Evolutionary conservation across 2,797 vertebrate genomes (phyloP), one percentile per base, ranked within the genome.

Genomic region (Cynopterus sphinx): DNA sequence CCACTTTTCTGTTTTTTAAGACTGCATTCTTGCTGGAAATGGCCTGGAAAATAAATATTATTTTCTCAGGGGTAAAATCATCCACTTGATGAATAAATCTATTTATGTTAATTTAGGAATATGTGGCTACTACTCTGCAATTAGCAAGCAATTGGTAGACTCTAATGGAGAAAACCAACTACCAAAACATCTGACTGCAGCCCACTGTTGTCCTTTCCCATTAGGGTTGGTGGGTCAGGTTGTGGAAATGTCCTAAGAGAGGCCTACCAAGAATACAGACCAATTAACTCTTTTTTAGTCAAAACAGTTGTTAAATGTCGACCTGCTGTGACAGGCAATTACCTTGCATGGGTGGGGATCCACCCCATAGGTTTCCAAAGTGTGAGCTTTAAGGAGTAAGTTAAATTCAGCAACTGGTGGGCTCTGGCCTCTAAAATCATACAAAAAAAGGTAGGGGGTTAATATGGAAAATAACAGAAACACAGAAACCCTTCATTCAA

Each of bases 341-440:
- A 99, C 99, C 99, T 99, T 99, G 98, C 99, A 99, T 7, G 99
- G 99, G 96, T 99, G 99, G 82, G 99, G 99, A 98, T 99, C 99
- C 26, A 99, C 99, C 57, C 99, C 99, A 0, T 99, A 99, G 0
- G 99, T 99, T 98, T 99, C 99, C 94, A 99, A 98, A 93, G 98
- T 99, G 98, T 99, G 99, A 95, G 99, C 99, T 98, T 99, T 99
- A 97, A 99, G 98, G 55, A 99, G 99, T 97, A 99, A 99, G 98
- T 99, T 99, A 97, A 99, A 98, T 98, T 99, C 99, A 79, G 99
- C 99, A 90, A 99, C 96, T 0, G 99, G 98, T 96, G 99, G 98
- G 96, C 98, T 99, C 98, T 99, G 99, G 67, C 99, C 99, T 98
- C 99, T 99, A 97, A 90, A 98, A 98, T 95, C 90, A 96, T 68